Evolutionary conservation across 2,797 vertebrate genomes (phyloP), one percentile per base, ranked within the genome.

Genomic region (Australoheros facetus): DNA sequence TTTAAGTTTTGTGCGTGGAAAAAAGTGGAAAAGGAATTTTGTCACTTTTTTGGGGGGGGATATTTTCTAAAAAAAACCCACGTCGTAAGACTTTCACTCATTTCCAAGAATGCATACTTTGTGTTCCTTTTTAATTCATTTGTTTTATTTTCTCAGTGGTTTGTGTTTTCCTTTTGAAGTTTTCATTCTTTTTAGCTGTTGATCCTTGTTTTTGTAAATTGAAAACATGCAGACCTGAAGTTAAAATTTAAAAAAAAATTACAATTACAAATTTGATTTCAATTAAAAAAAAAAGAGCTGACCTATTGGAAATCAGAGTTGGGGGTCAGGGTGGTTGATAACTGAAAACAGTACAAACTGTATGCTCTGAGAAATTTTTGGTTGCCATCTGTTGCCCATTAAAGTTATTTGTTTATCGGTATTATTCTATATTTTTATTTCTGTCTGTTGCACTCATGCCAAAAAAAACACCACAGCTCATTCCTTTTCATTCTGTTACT

Each of bases 321-420:
- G 42, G 42, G 23, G 62, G 26, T 48, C 62, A 66, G 32, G 66
- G 21, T 37, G 51, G 13, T 51, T 21, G 58, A 17, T 42, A 80
- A 66, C 17, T 81, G 56, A 84, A 69, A 72, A 71, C 73, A 54
- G 81, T 77, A 80, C 69, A 83, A 89, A 75, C 71, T 93, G 91
- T 94, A 90, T 91, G 83, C 78, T 91, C 85, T 85, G 78, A 88
- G 78, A 81, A 90, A 39, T 81, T 81, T 91, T 89, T 88, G 78
- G 81, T 92, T 94, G 89, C 92, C 89, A 91, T 93, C 73, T 92
- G 85, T 94, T 94, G 85, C 88, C 88, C 89, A 95, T 94, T 95
- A 95, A 95, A 95, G 87, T 84, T 92, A 91, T 92, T 93, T 92
- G 90, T 93, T 94, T 91, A 91, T 92, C 82, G 11, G 82, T 92